These are phyloP conservation scores for Sympetrum striolatum DNA, from an alignment of 2,888 invertebrate genomes.

Conservation along the genomic window DNA sequence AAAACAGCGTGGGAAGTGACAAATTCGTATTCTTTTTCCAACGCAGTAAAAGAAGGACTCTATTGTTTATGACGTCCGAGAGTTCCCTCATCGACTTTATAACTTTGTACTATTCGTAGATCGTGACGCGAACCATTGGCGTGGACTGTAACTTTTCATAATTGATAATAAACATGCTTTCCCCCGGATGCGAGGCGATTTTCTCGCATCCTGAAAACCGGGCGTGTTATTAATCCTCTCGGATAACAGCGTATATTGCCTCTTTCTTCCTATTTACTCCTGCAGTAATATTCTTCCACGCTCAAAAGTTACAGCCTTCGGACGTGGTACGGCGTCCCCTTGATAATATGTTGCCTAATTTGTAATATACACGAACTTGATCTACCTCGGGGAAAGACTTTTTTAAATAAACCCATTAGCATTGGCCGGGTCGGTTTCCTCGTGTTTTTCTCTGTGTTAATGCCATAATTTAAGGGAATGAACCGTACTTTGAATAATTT, in stretches of 20 bases:
- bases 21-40: neutral
- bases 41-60: neutral
- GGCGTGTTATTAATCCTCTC: neutral
- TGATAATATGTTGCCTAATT: neutral
- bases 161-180: neutral
- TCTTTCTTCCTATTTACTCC: neutral
- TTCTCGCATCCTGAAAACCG: neutral
- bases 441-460: constrained; percentile 34
- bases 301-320: neutral
- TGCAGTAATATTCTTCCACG: neutral
- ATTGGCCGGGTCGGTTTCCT: neutral
- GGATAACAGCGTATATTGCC: neutral
- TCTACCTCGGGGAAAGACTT: neutral
- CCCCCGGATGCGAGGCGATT: neutral
- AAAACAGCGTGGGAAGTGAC: neutral
- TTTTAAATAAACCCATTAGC: constrained; percentile 41
- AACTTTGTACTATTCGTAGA: neutral
- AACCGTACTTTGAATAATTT: constrained; percentile 39
- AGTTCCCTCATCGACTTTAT: neutral
- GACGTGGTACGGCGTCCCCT: neutral
- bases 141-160: neutral
- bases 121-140: neutral
- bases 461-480: constrained; percentile 41
- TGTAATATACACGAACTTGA: neutral
- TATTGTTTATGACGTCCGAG: neutral